Conservation (phyloP, 2,797 vertebrate genomes). For the Melanogrammus aeglefinus region DNA sequence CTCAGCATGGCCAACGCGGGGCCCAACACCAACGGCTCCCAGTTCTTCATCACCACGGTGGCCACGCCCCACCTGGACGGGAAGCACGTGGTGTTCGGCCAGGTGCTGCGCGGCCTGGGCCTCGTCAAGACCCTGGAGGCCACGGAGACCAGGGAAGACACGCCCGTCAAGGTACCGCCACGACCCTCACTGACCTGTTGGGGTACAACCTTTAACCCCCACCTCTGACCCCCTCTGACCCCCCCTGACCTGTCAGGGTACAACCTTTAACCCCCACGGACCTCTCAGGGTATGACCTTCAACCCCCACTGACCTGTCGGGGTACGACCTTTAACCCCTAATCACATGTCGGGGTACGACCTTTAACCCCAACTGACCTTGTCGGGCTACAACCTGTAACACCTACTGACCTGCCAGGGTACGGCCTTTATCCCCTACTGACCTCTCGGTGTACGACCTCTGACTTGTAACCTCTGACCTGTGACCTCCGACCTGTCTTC, state of each 20-base stretch:
- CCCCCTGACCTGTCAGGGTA: too few species aligned
- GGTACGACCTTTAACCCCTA: too few species aligned
- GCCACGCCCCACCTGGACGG: slow-evolving; percentile 88
- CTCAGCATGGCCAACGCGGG: slow-evolving; percentile 98
- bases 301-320: too few species aligned
- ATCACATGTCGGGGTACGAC: too few species aligned
- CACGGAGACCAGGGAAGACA: slow-evolving; percentile 82
- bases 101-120: slow-evolving; percentile 89
- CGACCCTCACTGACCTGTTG: not conserved
- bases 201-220: too few species aligned
- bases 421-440: too few species aligned
- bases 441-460: too few species aligned
- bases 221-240: too few species aligned
- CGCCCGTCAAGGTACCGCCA: slow-evolving; percentile 81
- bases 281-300: slow-evolving; percentile 79
- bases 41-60: slow-evolving; percentile 95
- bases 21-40: slow-evolving; percentile 90
- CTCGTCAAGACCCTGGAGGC: slow-evolving; percentile 86
- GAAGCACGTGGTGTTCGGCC: slow-evolving; percentile 95
- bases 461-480: not conserved
- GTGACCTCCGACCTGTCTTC: not conserved
- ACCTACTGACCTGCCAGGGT: too few species aligned
- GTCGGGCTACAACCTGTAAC: too few species aligned
- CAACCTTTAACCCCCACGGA: too few species aligned
- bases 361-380: too few species aligned